phyloP scores from a whole-genome alignment of 2,797 vertebrate species.

The Mastacembelus armatus region DNA sequence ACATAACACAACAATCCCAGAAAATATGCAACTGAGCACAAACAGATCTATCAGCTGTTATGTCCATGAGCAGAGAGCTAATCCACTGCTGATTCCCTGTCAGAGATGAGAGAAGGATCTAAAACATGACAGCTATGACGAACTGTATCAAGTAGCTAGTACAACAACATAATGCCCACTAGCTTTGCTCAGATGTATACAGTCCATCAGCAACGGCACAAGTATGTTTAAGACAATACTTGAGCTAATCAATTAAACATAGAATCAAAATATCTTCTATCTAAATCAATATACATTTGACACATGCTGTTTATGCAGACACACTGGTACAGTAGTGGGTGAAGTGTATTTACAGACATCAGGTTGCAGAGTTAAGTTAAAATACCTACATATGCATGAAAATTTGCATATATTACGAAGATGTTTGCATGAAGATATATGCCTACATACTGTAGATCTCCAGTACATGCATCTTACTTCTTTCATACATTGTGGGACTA shows the following conservation, averaged over 20 bases:
- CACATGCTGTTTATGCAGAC: background rate
- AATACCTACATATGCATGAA: slow-evolving; percentile 14
- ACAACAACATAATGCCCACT: background rate
- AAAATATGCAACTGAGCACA: slow-evolving; percentile 39
- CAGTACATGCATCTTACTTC: slow-evolving; percentile 17
- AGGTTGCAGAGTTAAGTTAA: slow-evolving; percentile 19
- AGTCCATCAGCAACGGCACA: too few species aligned
- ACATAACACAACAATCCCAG: slow-evolving; percentile 21
- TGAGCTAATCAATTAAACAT: slow-evolving; percentile 13
- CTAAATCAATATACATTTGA: background rate
- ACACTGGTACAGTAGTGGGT: background rate
- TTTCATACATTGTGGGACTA: background rate
- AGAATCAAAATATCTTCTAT: slow-evolving; percentile 2
- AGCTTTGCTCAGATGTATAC: slow-evolving; percentile 2
- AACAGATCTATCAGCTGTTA: slow-evolving; percentile 20
- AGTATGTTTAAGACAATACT: background rate
- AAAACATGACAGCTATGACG: background rate
- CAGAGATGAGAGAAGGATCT: slow-evolving; percentile 37
- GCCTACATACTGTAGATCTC: background rate
- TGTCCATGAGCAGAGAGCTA: slow-evolving; percentile 33
- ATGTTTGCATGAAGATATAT: slow-evolving; percentile 48
- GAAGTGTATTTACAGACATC: slow-evolving; percentile 7
- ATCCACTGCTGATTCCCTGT: slow-evolving; percentile 55
- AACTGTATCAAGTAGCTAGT: slow-evolving; percentile 11
- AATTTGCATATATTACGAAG: slow-evolving; percentile 59